Base-by-base conservation (phyloP, 2,888 invertebrate species). In the Camptogramma bilineatum region DNA sequence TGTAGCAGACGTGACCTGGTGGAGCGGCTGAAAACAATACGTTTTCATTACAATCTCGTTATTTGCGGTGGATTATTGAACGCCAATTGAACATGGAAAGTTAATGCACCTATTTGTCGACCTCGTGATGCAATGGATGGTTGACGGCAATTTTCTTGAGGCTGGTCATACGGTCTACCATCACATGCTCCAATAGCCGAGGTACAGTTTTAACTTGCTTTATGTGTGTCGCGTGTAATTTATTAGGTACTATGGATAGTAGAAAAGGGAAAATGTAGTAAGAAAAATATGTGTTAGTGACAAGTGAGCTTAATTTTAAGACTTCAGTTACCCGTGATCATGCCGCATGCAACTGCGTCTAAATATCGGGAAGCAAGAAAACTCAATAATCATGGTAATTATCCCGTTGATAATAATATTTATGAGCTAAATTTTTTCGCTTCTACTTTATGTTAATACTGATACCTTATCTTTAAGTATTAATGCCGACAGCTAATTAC, bases 1-100 rank as follows among this genome's bases (percentile, higher is more conserved):
- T 97, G 89, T 98, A 97, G 85, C 98, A 98, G 44, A 97, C 97
- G 75, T 97, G 96, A 62, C 97, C 97, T 34, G 97, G 95, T 80
- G 95, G 95, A 18, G 98, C 97, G 76, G 97, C 98, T 98, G 94
- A 86, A 87, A 53, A 64, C 16, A 67, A 67, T 65, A 31, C 31
- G 39, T 51, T 64, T 52, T 58, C 24, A 50, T 62, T 63, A 64
- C 48, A 64, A 54, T 64, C 62, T 61, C 54, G 55, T 55, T 34
- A 58, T 68, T 72, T 69, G 67, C 61, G 63, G 63, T 66, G 28
- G 51, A 66, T 68, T 55, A 64, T 66, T 73, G 63, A 70, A 72
- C 64, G 72, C 62, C 72, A 75, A 76, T 79, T 74, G 73, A 68
- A 66, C 62, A 70, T 76, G 74, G 73, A 80, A 79, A 77, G 74